Conservation (phyloP, 2,888 invertebrate species). For the Spodoptera picta region DNA sequence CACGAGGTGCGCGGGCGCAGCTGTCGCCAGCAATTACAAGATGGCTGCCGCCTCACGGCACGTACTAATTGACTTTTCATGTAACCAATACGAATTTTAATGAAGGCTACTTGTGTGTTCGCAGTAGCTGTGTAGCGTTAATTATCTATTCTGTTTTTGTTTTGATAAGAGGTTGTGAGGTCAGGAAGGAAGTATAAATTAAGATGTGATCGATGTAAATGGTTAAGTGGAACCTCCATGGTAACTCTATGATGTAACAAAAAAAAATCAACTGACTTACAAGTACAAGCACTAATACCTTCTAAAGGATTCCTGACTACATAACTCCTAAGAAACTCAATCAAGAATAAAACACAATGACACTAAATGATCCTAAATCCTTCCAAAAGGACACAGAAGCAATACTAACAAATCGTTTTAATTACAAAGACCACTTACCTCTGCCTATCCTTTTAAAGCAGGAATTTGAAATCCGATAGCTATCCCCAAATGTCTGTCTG, state of each 20-base stretch:
- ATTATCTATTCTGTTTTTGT: conserved; percentile 59
- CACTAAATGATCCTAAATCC: not conserved
- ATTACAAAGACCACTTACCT: conserved; percentile 40
- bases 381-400: not conserved
- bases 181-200: not conserved
- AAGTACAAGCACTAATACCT: no score
- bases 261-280: not conserved
- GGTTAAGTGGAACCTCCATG: no score
- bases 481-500: conserved; percentile 37
- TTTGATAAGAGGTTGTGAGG: conserved; percentile 18
- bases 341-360: no score
- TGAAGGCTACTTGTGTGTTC: conserved; percentile 67
- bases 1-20: conserved; percentile 77
- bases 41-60: conserved; percentile 76
- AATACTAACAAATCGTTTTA: conserved; percentile 34
- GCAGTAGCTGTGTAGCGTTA: conserved; percentile 60
- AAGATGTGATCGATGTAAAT: not conserved
- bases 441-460: conserved; percentile 49
- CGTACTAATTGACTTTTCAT: conserved; percentile 88
- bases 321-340: not conserved
- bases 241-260: no score
- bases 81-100: conserved; percentile 75
- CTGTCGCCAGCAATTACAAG: conserved; percentile 82
- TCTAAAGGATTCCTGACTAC: no score
- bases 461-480: conserved; percentile 50